Percentiles rank a stretch among this genome's conserved stretches.
Conservation (phyloP, 2,888 invertebrate species). For the Bombyx huttoni region DNA sequence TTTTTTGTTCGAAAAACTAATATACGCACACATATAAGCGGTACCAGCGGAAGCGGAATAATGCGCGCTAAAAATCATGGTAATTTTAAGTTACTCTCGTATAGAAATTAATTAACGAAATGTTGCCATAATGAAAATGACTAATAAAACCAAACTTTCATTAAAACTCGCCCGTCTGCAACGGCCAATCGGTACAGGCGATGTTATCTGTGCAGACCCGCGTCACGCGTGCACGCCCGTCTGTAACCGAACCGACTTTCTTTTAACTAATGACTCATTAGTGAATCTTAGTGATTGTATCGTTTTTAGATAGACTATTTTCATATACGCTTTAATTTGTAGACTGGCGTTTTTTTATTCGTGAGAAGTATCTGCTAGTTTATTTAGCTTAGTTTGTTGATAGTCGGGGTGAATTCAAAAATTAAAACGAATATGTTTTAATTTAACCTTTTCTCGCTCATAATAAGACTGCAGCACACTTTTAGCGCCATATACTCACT, state of each 20-base stretch:
- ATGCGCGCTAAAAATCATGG: too few relatives aligned
- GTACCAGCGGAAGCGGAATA: too few relatives aligned
- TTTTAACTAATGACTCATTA: constrained; percentile 16
- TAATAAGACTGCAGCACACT: too few relatives aligned
- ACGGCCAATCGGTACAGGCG: neutral
- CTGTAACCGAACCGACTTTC: constrained; percentile 7
- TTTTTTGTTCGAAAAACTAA: too few relatives aligned
- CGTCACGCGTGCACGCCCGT: constrained; percentile 13
- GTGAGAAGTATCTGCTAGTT: too few relatives aligned
- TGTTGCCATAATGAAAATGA: neutral
- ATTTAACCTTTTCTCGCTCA: too few relatives aligned
- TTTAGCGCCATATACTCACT: too few relatives aligned
- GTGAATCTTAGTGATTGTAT: constrained; percentile 10
- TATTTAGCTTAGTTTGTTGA: too few relatives aligned
- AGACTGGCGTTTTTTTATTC: neutral
- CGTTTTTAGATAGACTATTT: neutral
- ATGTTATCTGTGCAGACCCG: constrained; percentile 12
- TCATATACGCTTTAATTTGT: neutral
- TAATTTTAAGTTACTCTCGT: too few relatives aligned
- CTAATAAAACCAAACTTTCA: neutral
- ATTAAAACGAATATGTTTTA: too few relatives aligned
- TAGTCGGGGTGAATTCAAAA: too few relatives aligned
- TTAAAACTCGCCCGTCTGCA: neutral
- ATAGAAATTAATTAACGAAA: neutral
- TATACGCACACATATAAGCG: too few relatives aligned